Evolutionary conservation across 2,113 vertebrate genomes (phyloP).

Genomic region (Hydrochoerus hydrochaeris): DNA sequence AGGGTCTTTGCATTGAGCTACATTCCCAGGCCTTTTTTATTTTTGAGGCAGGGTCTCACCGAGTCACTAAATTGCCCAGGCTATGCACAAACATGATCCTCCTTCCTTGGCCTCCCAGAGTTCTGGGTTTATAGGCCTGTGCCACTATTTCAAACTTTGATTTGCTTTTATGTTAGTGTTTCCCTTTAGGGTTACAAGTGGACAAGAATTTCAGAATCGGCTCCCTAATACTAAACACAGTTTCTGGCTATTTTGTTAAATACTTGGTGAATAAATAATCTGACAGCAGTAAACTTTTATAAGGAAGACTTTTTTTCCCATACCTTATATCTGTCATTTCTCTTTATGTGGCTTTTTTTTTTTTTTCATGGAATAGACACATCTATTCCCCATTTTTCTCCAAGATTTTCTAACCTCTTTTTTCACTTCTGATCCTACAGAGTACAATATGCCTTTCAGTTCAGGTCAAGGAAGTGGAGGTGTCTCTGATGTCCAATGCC

Average conservation of each 20-base stretch:
- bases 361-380: background rate
- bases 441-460: background rate
- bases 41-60: background rate
- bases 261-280: conserved; percentile 48
- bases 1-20: background rate
- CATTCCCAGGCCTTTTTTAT: background rate
- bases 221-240: background rate
- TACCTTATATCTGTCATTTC: conserved; percentile 19
- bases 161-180: background rate
- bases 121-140: background rate
- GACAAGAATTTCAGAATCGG: conserved; percentile 4
- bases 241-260: conserved; percentile 25
- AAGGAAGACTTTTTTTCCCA: background rate
- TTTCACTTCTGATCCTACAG: background rate
- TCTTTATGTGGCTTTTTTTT: background rate
- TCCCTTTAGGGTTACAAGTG: background rate
- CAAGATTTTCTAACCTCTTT: background rate
- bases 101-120: background rate
- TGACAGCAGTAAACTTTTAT: background rate
- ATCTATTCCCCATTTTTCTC: background rate
- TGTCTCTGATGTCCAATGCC: background rate
- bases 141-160: background rate
- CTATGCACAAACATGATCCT: background rate
- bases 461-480: background rate
- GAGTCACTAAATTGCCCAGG: background rate